phyloP scores from a whole-genome alignment of 2,888 invertebrate species.

The Galerucella nymphaeae region DNA sequence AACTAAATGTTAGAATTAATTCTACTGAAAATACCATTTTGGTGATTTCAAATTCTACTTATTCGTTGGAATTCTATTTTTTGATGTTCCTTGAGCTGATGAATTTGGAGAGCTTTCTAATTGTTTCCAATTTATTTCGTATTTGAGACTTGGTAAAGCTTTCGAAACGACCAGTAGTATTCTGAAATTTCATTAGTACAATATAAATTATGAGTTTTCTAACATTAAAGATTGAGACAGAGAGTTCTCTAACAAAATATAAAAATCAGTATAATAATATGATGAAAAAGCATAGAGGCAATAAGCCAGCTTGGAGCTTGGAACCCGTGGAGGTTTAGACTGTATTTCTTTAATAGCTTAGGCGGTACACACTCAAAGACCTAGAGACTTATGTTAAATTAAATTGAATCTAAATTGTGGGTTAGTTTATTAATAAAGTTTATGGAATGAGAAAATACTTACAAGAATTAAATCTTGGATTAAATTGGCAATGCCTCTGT shows the following conservation, averaged over 20 bases:
- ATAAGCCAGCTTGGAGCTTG: too few species aligned
- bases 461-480: slow-evolving; percentile 90
- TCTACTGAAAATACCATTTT: neutral
- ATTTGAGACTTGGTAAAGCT: slow-evolving; percentile 1
- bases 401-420: too few species aligned
- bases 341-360: too few species aligned
- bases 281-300: too few species aligned
- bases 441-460: slow-evolving; percentile 56
- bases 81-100: slow-evolving; percentile 10
- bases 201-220: too few species aligned
- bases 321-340: too few species aligned
- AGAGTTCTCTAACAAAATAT: too few species aligned
- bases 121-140: slow-evolving; percentile 4
- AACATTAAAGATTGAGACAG: too few species aligned
- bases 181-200: slow-evolving; percentile 2
- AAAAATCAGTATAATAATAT: too few species aligned
- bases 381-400: too few species aligned
- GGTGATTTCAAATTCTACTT: neutral
- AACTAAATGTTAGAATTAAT: neutral
- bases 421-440: neutral
- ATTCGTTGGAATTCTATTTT: slow-evolving; percentile 4
- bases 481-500: slow-evolving; percentile 87
- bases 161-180: slow-evolving; percentile 8
- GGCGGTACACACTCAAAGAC: too few species aligned
- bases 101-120: slow-evolving; percentile 2